Conservation (phyloP, 2,113 vertebrate genomes). For the Rhipidura dahli region DNA sequence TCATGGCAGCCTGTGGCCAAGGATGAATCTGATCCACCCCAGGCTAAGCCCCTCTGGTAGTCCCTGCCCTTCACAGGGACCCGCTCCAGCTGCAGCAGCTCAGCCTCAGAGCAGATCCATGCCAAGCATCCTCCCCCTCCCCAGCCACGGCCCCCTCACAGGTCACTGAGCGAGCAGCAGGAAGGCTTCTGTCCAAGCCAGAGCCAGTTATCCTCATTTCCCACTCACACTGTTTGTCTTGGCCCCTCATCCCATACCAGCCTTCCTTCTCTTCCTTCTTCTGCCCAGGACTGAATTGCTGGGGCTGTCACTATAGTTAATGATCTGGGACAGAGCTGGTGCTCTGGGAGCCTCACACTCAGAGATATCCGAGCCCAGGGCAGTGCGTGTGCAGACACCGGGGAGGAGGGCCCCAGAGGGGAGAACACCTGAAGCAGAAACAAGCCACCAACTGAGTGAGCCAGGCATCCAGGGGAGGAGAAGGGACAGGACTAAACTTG, state of each 20-base stretch:
- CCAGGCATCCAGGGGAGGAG: background rate
- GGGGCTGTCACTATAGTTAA: slow-evolving; percentile 31
- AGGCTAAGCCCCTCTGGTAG: background rate
- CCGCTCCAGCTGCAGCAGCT: background rate
- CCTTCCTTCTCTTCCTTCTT: background rate
- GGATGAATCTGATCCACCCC: background rate
- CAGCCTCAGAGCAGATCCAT: background rate
- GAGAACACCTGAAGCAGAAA: background rate
- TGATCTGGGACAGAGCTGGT: background rate
- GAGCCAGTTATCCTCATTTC: background rate
- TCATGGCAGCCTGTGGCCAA: background rate
- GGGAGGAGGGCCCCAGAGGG: background rate
- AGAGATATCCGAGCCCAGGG: background rate
- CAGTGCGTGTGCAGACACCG: fast-evolving
- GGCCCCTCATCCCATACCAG: background rate
- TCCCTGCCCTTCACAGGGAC: background rate
- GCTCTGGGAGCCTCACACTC: background rate
- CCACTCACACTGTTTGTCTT: slow-evolving; percentile 10
- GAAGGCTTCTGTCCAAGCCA: background rate
- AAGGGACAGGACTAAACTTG: background rate
- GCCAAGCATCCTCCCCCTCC: background rate
- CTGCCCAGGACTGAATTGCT: background rate
- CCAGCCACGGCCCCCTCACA: fast-evolving
- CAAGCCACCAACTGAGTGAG: background rate
- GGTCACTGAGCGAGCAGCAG: background rate